phyloP scores from a whole-genome alignment of 2,113 vertebrate genomes.

The Canis aureus region DNA sequence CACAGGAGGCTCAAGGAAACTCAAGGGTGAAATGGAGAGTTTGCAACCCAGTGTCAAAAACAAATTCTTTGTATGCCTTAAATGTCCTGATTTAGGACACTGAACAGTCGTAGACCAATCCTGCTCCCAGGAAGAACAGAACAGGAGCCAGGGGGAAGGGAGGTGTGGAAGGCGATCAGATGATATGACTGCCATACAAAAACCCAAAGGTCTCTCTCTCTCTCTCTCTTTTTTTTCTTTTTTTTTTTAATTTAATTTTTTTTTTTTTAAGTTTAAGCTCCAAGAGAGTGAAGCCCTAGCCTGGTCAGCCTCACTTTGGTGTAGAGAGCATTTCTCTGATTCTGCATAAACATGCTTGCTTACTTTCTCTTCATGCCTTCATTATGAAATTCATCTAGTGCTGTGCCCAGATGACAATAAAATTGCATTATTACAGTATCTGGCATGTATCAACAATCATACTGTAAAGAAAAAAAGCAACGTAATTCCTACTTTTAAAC shows the following conservation, averaged over 20 bases:
- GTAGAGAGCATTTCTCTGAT: not conserved
- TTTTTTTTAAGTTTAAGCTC: slow-evolving; percentile 39
- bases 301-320: slow-evolving; percentile 45
- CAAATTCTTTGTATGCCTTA: not conserved
- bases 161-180: not conserved
- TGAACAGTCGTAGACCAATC: not conserved
- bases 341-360: not conserved
- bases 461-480: slow-evolving; percentile 43
- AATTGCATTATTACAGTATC: not conserved
- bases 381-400: not conserved
- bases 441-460: not conserved
- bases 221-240: too few species aligned
- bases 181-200: not conserved
- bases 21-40: not conserved
- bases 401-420: slow-evolving; percentile 4
- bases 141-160: not conserved
- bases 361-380: slow-evolving; percentile 18
- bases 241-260: not conserved
- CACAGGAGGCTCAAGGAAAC: not conserved
- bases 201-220: not conserved
- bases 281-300: not conserved
- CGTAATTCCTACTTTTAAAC: not conserved
- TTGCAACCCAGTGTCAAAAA: not conserved
- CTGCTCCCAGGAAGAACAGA: not conserved
- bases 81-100: not conserved